Base-by-base conservation (phyloP, 2,888 invertebrate species). In the Acanthosepion esculentum region DNA sequence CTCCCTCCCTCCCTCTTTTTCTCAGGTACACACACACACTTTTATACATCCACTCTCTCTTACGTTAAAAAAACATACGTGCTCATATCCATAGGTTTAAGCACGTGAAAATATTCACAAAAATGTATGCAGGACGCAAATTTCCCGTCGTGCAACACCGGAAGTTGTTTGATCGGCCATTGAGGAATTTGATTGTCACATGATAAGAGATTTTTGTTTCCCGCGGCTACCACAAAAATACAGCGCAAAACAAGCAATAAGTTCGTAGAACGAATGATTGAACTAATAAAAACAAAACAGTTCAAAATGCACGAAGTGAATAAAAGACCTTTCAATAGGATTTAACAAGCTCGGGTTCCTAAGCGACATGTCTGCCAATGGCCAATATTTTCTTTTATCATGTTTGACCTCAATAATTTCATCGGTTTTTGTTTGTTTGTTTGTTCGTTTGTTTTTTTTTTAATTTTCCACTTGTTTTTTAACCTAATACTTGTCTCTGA, bases 81-180 rank as follows among this genome's bases (percentile, higher is more conserved):
- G 20, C 59, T 23, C 59, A 20, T 26, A 59, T 59, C 20, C 7
- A 20, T 59, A 59, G 26, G 59, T 59, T 26, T 59, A 23, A 59
- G 23, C 59, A 59, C 59, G 59, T 59, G 59, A 59, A 59, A 59
- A 26, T 59, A 59, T 59, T 59, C 59, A 59, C 59, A 78, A 78
- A 41, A 33, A n/a, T 78, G 78, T 8, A 12, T n/a, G n/a, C n/a
- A n/a, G 78, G n/a, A 78, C 78, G n/a, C 33, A 78, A 33, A 78
- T 78, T 78, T 78, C 78, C 78, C 78, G n/a, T 78, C 12, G n/a
- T 78, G 78, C 78, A 33, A 78, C 78, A 78, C 78, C 78, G 78
- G 78, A 78, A 78, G 78, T 78, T 78, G 78, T 78, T 78, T 78
- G 78, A 78, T 78, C 78, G 78, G n/a, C 78, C n/a, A 78, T 78